phyloP scores from a whole-genome alignment of 2,888 invertebrate genomes.

The Amblyteles armatorius region DNA sequence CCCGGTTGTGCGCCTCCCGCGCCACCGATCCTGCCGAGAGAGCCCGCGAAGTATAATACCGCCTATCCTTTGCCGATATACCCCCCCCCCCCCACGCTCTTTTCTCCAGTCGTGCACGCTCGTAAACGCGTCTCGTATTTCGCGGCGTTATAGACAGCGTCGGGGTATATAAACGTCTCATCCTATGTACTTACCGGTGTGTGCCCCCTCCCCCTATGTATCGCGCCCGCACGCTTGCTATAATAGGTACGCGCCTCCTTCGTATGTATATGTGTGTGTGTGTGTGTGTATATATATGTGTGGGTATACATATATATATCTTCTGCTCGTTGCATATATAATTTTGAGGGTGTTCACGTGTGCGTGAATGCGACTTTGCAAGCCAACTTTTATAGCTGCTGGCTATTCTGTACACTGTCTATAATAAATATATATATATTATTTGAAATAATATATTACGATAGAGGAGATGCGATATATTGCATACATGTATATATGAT shows the following conservation, averaged over 20 bases:
- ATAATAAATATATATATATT: conserved; percentile 25
- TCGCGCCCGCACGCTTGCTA: conserved; percentile 48
- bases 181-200: conserved; percentile 83
- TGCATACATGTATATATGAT: not conserved
- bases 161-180: conserved; percentile 84
- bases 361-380: conserved; percentile 61
- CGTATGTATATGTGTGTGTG: not conserved
- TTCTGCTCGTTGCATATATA: conserved; percentile 58
- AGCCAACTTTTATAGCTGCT: conserved; percentile 38
- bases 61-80: conserved; percentile 43
- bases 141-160: conserved; percentile 84
- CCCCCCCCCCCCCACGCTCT: conserved; percentile 5
- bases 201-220: conserved; percentile 61
- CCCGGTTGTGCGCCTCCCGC: conserved; percentile 57
- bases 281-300: not conserved
- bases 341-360: conserved; percentile 67
- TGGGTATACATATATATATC: not conserved
- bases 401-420: conserved; percentile 46
- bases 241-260: conserved; percentile 31
- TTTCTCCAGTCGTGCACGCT: conserved; percentile 80
- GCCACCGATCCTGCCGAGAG: conserved; percentile 37
- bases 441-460: conserved; percentile 61
- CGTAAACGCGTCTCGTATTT: conserved; percentile 85
- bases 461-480: conserved; percentile 38
- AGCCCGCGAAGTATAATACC: conserved; percentile 20